A percentile compares a stretch with the other conserved stretches of the same genome.
phyloP scores from a whole-genome alignment of 2,797 vertebrate genomes.

The Girardinus metallicus region DNA sequence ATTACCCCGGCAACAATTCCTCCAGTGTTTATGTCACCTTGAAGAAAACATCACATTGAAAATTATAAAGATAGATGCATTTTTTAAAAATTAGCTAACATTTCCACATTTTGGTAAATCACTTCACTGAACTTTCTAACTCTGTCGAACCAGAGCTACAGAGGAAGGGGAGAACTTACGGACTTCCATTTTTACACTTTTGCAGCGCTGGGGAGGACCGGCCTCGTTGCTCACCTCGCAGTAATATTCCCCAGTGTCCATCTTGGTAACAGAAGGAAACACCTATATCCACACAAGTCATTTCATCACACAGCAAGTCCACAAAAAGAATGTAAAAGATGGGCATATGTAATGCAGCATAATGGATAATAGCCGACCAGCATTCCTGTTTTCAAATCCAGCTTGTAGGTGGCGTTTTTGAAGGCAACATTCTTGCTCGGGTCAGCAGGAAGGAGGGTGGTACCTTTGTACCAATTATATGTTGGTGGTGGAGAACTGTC shows the following conservation, averaged over 20 bases:
- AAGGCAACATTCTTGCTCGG: conserved; percentile 79
- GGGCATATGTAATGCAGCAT: neutral
- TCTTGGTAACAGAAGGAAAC: conserved; percentile 63
- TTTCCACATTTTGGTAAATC: neutral
- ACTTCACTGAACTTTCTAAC: neutral
- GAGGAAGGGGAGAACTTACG: conserved; percentile 78
- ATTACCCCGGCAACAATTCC: conserved; percentile 90
- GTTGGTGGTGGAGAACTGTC: conserved; percentile 81
- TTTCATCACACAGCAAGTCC: neutral
- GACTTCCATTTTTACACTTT: conserved; percentile 76
- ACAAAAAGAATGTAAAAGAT: neutral
- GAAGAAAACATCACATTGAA: conserved; percentile 29
- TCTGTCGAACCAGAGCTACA: neutral
- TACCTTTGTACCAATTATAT: conserved; percentile 85
- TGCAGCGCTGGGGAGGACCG: conserved; percentile 73
- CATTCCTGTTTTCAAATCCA: conserved; percentile 73
- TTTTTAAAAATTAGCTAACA: neutral
- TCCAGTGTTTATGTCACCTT: conserved; percentile 87
- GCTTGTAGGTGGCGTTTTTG: conserved; percentile 84
- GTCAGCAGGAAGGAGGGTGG: conserved; percentile 71
- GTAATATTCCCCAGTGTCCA: conserved; percentile 79
- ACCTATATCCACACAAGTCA: conserved; percentile 65
- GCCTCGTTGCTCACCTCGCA: conserved; percentile 84
- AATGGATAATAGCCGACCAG: conserved; percentile 79
- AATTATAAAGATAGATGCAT: neutral